These are phyloP conservation scores for Cynodonichthys magdalenae DNA, from an alignment of 2,797 vertebrate species.

Conservation along the genomic window DNA sequence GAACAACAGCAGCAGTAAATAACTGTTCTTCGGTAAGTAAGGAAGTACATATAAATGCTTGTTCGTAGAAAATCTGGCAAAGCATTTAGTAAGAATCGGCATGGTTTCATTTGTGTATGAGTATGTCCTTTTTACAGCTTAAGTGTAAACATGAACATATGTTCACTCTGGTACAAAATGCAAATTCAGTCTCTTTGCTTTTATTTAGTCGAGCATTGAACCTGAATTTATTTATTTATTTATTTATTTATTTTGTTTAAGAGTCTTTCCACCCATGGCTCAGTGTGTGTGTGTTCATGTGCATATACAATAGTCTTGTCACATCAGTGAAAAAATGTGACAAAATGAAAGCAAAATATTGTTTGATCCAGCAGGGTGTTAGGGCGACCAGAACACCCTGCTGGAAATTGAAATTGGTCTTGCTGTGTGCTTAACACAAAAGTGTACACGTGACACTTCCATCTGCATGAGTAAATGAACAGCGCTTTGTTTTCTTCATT, in stretches of 20 bases:
- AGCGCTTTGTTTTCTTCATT: slow-evolving; percentile 8
- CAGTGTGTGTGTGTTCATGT: slow-evolving; percentile 3
- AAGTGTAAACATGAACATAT: slow-evolving; percentile 26
- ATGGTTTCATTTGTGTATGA: slow-evolving; percentile 2
- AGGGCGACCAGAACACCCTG: slow-evolving; percentile 37
- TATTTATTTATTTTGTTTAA: slow-evolving; percentile 23
- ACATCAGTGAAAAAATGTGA: slow-evolving; percentile 50
- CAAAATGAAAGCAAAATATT: slow-evolving; percentile 40
- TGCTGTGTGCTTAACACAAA: not conserved
- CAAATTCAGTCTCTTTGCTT: slow-evolving; percentile 60
- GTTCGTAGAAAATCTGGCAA: slow-evolving; percentile 14
- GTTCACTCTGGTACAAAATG: slow-evolving; percentile 56
- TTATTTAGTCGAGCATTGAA: no score
- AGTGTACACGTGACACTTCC: slow-evolving; percentile 1
- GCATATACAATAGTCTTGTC: slow-evolving; percentile 40
- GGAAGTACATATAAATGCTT: slow-evolving; percentile 10
- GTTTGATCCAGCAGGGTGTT: slow-evolving; percentile 39
- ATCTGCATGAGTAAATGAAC: slow-evolving; percentile 12
- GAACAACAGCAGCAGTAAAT: no score
- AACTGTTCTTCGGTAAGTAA: slow-evolving; percentile 6
- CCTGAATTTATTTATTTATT: no score
- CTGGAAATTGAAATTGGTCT: slow-evolving; percentile 54
- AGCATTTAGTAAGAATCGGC: slow-evolving; percentile 13
- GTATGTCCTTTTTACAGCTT: slow-evolving; percentile 26
- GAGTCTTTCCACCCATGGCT: slow-evolving; percentile 38